A percentile compares a stretch with the other conserved stretches of the same genome.
phyloP scores from a whole-genome alignment of 30 jellyfish, hydroid and myxozoan genomes.

The Cassiopea andromeda region DNA sequence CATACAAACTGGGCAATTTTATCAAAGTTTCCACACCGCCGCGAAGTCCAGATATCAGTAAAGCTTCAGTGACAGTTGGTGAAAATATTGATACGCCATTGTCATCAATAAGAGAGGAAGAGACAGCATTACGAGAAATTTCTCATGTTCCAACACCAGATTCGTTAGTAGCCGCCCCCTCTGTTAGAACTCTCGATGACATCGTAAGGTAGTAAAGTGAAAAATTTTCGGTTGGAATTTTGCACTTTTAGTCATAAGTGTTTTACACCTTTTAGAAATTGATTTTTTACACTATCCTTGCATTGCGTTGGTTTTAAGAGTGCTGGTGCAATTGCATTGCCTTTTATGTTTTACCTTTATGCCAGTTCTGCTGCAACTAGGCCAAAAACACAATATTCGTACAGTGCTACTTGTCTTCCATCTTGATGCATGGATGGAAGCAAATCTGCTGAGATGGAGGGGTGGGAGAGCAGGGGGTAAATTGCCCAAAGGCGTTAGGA shows the following conservation, averaged over 20 bases:
- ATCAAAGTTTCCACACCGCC: conserved; percentile 61
- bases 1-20: neutral
- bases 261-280: too few species aligned
- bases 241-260: neutral
- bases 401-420: too few species aligned
- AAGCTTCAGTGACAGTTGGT: neutral
- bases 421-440: too few species aligned
- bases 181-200: conserved; percentile 31
- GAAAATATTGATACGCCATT: conserved; percentile 52
- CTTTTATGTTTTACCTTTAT: too few species aligned
- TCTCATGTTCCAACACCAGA: conserved; percentile 58
- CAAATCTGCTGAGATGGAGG: too few species aligned
- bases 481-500: too few species aligned
- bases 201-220: conserved; percentile 27
- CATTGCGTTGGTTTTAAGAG: too few species aligned
- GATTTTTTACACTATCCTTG: too few species aligned
- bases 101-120: conserved; percentile 64
- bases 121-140: neutral
- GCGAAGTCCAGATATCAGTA: conserved; percentile 33
- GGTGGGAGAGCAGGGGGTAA: too few species aligned
- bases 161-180: conserved; percentile 1
- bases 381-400: too few species aligned
- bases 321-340: too few species aligned
- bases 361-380: too few species aligned
- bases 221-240: neutral